Evolutionary conservation across 2,797 vertebrate genomes (phyloP), one percentile per base, ranked within the genome.

Genomic region (Lithobates sylvaticus): DNA sequence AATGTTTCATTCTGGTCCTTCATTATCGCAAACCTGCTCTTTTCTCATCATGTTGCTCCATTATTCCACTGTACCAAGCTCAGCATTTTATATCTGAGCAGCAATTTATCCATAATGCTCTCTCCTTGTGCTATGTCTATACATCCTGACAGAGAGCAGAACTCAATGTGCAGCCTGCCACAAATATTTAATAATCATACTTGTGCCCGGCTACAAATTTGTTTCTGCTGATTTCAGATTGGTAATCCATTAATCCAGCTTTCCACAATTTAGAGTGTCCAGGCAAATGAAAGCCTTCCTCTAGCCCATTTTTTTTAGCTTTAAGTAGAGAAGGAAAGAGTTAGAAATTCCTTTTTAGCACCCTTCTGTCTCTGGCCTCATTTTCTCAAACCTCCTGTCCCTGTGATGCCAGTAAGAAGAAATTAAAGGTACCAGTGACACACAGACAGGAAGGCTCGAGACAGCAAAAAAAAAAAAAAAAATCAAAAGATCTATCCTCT

Each of bases 21-120:
- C 44, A 72, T 73, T 74, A 73, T 78, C 64, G 68, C 26, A 72
- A 10, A 72, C 75, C 61, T 73, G 54, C 54, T 73, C 39, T 65
- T 76, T 79, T 84, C 71, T 34, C 47, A 61, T 85, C 64, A 78
- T 64, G 12, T 36, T n/a, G 69, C 67, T 78, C 58, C 69, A 85
- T 85, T 79, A 85, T 65, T 67, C 44, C 5, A 78, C 67, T 61
- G 29, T 78, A 27, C 68, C 29, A 39, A 71, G 39, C 77, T 80
- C 42, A 61, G 54, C 54, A 61, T 23, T 61, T 61, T 67, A 67
- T 75, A 32, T 79, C 34, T 34, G 27, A 42, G 50, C 26, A 16
- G 67, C 47, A 64, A 65, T 76, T 34, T 79, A 50, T 79, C 61
- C 65, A 61, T 84, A 69, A 78, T 29, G 61, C 76, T 61, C 39